Base-by-base conservation (phyloP, 2,113 vertebrate genomes). In the Centrocercus urophasianus region DNA sequence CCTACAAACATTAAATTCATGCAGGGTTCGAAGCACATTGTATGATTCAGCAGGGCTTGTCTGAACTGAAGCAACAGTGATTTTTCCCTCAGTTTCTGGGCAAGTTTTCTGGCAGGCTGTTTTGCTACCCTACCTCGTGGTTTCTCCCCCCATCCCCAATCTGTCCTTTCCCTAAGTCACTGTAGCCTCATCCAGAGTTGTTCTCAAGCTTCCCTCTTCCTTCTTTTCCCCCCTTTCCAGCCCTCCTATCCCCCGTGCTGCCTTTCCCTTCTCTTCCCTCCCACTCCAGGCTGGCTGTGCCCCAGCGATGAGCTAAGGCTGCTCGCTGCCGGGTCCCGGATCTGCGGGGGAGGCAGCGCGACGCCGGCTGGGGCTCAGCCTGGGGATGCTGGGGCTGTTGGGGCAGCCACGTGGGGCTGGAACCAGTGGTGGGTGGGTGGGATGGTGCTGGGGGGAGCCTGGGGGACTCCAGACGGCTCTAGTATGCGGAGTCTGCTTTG, bases 381-480 rank as follows among this genome's bases (percentile, higher is more conserved):
- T 2, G 0, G 2, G 47, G 50, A 27, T 81, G 74, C 64, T 1
- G 2, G 40, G 22, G 18, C 67, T 47, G 14, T n/a, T n/a, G 50
- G 34, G 12, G 8, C 14, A 61, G 25, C 34, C 16, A 5, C 57
- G 45, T 0, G 45, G 2, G 38, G 11, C 32, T 21, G 65, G 70
- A 65, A 47, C 59, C 28, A 14, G 52, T 30, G 27, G 42, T 40
- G 19, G 57, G 38, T 1, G 27, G 32, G 50, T 45, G 27, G 59
- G 59, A 43, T 59, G 50, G 6, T 14, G 24, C 22, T 3, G 3
- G 18, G 11, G 17, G 3, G 24, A 27, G 18, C 8, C 4, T 16
- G 2, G 15, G 64, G 9, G 17, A 30, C 42, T 11, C 32, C 0
- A 0, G 60, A 19, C 0, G 0, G 16, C 43, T 60, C 20, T 0